These are phyloP conservation scores for Pristionchus maxplancki DNA, from an alignment of 2,888 invertebrate species.

Conservation along the genomic window DNA sequence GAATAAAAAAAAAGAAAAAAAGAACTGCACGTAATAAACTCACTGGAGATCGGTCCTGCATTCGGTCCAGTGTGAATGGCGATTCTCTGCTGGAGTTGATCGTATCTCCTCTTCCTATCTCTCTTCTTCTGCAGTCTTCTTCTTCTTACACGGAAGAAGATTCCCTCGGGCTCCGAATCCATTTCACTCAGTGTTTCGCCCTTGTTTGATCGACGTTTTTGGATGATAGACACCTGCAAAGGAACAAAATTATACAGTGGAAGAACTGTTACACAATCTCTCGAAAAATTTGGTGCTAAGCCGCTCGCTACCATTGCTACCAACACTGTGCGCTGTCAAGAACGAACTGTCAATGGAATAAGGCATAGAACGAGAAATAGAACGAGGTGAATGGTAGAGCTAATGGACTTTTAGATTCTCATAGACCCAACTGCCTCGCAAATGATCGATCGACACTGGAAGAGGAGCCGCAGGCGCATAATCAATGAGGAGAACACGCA, in stretches of 20 bases:
- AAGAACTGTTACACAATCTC: neutral
- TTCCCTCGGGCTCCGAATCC: conserved; percentile 68
- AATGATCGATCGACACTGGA: neutral
- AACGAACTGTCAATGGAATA: too few species aligned
- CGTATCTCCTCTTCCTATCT: conserved; percentile 56
- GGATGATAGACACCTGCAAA: conserved; percentile 55
- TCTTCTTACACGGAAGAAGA: conserved; percentile 63
- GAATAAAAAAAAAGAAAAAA: too few species aligned
- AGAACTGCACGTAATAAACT: neutral
- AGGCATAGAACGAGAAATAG: too few species aligned
- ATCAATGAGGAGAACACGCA: conserved; percentile 1
- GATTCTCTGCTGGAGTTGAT: conserved; percentile 36
- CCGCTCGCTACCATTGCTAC: too few species aligned
- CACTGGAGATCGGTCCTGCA: neutral
- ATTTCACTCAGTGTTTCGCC: conserved; percentile 66
- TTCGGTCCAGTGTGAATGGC: neutral
- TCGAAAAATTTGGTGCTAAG: too few species aligned
- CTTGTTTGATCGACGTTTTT: conserved; percentile 61
- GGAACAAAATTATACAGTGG: neutral
- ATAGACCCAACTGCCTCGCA: neutral
- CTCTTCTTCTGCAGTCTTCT: conserved; percentile 60
- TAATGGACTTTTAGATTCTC: too few species aligned
- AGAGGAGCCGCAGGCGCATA: neutral
- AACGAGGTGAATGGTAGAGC: neutral
- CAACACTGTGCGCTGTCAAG: too few species aligned